Evolutionary conservation across 2,113 vertebrate genomes (phyloP).

Genomic region (Dipodomys merriami): DNA sequence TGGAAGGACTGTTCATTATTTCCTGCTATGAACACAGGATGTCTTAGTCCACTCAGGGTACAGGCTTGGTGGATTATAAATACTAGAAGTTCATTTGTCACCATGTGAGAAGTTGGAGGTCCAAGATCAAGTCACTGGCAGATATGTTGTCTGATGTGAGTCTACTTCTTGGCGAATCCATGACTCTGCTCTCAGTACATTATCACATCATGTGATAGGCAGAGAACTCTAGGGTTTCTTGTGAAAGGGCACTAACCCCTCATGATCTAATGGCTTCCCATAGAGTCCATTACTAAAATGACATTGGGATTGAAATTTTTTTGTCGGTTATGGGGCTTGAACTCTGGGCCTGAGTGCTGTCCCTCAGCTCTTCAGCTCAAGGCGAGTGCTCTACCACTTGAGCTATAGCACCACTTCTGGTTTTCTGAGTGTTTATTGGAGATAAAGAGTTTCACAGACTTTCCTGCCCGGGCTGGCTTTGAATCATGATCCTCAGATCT

Average conservation of each 20-base stretch:
- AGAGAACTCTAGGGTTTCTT: background rate
- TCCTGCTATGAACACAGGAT: background rate
- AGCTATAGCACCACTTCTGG: no score
- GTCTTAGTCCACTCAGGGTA: background rate
- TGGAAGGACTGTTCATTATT: conserved; percentile 3
- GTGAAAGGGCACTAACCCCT: background rate
- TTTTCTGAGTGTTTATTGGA: no score
- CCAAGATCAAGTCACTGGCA: background rate
- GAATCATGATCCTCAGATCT: no score
- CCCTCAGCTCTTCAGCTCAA: no score
- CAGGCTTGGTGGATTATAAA: background rate
- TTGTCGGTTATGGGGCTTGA: no score
- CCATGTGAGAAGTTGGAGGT: background rate
- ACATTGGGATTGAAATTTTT: background rate
- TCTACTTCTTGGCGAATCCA: background rate
- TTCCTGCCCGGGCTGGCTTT: no score
- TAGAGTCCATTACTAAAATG: background rate
- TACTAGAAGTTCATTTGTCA: background rate
- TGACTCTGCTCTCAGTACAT: background rate
- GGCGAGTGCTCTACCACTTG: no score
- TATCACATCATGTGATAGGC: background rate
- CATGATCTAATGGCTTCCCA: background rate
- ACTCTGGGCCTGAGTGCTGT: no score
- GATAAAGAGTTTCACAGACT: no score
- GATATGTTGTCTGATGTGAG: background rate